Evolutionary conservation across 2,797 vertebrate genomes (phyloP).

Genomic region (Prionace glauca): DNA sequence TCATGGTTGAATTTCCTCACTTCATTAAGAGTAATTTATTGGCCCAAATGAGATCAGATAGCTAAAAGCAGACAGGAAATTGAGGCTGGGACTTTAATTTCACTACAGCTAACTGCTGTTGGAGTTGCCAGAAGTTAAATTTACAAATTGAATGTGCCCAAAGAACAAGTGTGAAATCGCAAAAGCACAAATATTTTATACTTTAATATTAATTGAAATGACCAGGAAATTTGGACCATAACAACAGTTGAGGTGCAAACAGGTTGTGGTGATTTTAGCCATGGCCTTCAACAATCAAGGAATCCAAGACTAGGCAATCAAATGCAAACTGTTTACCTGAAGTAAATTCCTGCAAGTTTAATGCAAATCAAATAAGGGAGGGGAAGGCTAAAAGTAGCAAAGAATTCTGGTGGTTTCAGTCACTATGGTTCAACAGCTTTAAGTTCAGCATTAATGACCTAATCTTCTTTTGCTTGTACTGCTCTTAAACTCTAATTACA

Average conservation of each 20-base stretch:
- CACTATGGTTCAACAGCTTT: neutral
- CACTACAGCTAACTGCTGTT: neutral
- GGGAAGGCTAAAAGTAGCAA: neutral
- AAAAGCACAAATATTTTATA: neutral
- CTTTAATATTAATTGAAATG: neutral
- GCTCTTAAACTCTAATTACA: neutral
- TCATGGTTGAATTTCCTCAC: neutral
- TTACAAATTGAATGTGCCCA: neutral
- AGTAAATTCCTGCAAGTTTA: neutral
- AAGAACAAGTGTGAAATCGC: neutral
- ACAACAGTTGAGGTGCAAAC: neutral
- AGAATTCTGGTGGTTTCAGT: neutral
- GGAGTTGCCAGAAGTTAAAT: neutral
- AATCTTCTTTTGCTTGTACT: neutral
- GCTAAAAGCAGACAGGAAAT: neutral
- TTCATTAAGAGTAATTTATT: neutral
- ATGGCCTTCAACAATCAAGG: neutral
- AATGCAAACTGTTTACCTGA: neutral
- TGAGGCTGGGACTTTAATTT: neutral
- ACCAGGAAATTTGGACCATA: neutral
- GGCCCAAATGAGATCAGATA: neutral
- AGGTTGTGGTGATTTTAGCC: neutral
- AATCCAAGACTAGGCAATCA: neutral
- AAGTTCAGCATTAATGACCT: neutral
- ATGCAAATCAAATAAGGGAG: neutral